Evolutionary conservation across 2,113 vertebrate genomes (phyloP), one percentile per base, ranked within the genome.

Genomic region (Megaleporinus macrocephalus): DNA sequence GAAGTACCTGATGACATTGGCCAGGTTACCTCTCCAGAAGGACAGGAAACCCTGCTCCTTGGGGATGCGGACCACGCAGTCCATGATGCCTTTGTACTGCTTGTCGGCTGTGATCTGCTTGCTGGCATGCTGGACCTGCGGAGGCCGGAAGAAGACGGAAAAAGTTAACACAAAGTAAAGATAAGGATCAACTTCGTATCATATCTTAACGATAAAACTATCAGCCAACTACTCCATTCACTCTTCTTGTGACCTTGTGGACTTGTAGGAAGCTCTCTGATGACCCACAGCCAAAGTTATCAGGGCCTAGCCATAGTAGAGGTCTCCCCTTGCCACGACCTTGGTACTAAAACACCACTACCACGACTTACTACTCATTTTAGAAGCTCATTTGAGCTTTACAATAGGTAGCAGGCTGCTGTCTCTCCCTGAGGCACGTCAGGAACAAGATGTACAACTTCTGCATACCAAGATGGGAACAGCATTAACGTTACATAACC

Each of bases 1-100:
- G 94, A 97, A 97, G 90, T 97, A 97, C 65, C 95, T 92, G 92
- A 97, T 97, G 84, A 97, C 96, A 79, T 96, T 97, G 94, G 96
- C 95, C 89, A 96, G 89, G 91, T 96, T 97, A 85, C 96, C 95
- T 86, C 95, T 96, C 96, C 96, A 97, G 90, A 97, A 97, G 73
- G 96, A 96, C 70, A 97, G 61, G 88, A 96, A 62, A 11, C 95
- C 95, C 83, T 97, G 96, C 90, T 97, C 96, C 79, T 94, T 95
- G 66, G 95, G 96, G 87, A 97, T 97, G 86, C 95, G 95, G 88
- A 93, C 90, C 41, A 97, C 89, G 26, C 96, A 97, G 93, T 96
- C 95, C 0, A 97, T 86, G 83, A 97, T 97, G 70, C 96, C 96
- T 86, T 97, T 97, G 92, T 97, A 97, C 27, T 96, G 96, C 91